Evolutionary conservation across 2,888 invertebrate genomes (phyloP), one percentile per base, ranked within the genome.

Genomic region (Hesperia comma): DNA sequence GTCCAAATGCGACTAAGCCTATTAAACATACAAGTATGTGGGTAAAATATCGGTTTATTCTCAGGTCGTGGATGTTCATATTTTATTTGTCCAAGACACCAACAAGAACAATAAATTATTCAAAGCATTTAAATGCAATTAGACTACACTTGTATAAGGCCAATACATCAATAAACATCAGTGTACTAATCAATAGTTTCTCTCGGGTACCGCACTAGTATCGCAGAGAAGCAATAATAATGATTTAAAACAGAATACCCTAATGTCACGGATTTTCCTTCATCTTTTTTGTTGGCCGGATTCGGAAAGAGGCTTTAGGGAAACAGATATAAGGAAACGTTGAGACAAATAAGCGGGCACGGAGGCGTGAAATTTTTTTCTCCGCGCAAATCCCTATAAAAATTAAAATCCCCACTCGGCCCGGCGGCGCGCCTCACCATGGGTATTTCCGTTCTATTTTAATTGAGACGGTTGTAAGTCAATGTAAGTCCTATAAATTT

Each of bases 321-420:
- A 83, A 84, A 80, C 80, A 81, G 78, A 83, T 80, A 83, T 73
- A 81, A 79, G 81, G 77, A 80, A 81, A 79, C 74, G 71, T 71
- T 69, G 76, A 82, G 81, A 84, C 83, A 87, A 86, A 85, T 83
- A 83, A 79, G 77, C 71, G 69, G 70, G 71, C 73, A 75, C 74
- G 72, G 75, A 78, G 73, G 76, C 79, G 79, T 71, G 74, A 74
- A 75, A 75, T 81, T 82, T 84, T 77, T 77, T 73, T 67, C 43
- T 17, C 70, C 71, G 61, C 70, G 63, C 67, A 77, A 79, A 83
- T 83, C 78, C 79, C 71, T 77, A 84, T 81, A 79, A 81, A 83
- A 85, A 86, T 87, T 84, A 82, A 85, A 86, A 79, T 78, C 75
- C 70, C 72, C 76, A 76, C 74, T 75, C 72, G 81, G 81, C 80